Base-by-base conservation (phyloP, 2,113 vertebrate species). In the Eubucco bourcierii region DNA sequence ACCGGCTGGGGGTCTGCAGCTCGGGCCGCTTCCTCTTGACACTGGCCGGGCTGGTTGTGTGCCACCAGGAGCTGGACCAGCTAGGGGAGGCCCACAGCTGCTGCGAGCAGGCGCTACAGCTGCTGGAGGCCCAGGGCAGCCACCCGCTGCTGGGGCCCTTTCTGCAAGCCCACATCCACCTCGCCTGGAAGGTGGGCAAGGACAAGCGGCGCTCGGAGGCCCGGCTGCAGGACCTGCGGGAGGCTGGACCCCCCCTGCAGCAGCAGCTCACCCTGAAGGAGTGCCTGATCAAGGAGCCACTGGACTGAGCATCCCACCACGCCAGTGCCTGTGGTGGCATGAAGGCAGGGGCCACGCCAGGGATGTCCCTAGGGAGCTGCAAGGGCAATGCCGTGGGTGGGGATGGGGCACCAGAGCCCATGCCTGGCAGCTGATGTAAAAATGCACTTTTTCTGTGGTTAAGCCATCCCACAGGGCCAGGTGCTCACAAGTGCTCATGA, bases 151-250 rank as follows among this genome's bases (percentile, higher is more conserved):
- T 99, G 74, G 95, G 98, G 28, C 98, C 98, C 4, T 98, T 99
- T 94, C 96, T 99, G 21, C 98, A 98, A 87, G 97, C 97, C 9
- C 98, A 98, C 1, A 92, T 99, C 29, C 97, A 98, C 56, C 97
- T 99, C 66, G 98, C 98, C 31, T 99, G 99, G 99, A 98, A 98
- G 94, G 98, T 98, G 63, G 98, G 98, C 23, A 97, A 96, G 80
- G 99, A 99, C 97, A 99, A 99, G 89, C 97, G 98, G 29, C 97
- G 63, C 11, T 98, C 98, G 1, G 99, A 99, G 90, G 98, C 98
- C 65, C 96, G 96, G 63, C 97, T 99, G 87, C 98, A 96, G 78
- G 97, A 96, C 61, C 95, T 99, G 90, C 98, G 97, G 74, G 98
- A 98, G 83, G 96, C 97, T 4, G 96, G 98, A 63, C 93, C 90